Evolutionary conservation across 1,140 invertebrate species (phyloP), one percentile per base, ranked within the genome.

Genomic region (Marisa cornuarietis): DNA sequence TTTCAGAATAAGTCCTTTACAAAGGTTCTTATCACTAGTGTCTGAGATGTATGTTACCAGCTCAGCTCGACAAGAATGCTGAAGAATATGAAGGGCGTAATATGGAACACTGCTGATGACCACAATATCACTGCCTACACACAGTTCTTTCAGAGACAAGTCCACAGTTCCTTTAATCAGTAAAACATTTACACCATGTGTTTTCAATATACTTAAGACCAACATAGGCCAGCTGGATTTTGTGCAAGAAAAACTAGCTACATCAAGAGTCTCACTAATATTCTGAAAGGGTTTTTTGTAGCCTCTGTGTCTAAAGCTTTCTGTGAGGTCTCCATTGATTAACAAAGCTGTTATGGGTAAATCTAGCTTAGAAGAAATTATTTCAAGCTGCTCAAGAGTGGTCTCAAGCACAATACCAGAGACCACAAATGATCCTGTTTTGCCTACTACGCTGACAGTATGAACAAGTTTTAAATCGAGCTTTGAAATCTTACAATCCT

Each of bases 301-400:
- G 24, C 74, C 74, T 63, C n/a, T 63, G 62, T 76, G 74, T 49
- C 31, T 31, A 63, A 65, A 76, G 8, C 51, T 58, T 76, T 61
- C 31, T 22, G 74, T 65, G 26, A 76, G 61, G 61, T 76, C 74
- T 49, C 74, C 74, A n/a, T 76, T 76, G 58, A 76, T 76, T 63
- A 76, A 42, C 61, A 65, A 52, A 54, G n/a, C 42, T 52, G 71
- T 51, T n/a, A 54, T 24, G 11, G 42, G n/a, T 54, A 52, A 51
- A 51, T 49, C 31, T 24, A 20, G 10, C 13, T 65, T 76, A 20
- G 31, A 20, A 16, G 61, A 65, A 26, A 76, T 22, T 6, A 54
- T 18, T 54, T 31, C 14, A 61, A 76, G 62, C 22, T 42, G 31
- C 10, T 76, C 74, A 8, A 14, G 4, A 22, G 10, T 42, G 6